A percentile compares a stretch with the other conserved stretches of the same genome.
Conservation (phyloP, 53 echinoderm and acorn worm genomes). For the Temnopleurus reevesii region DNA sequence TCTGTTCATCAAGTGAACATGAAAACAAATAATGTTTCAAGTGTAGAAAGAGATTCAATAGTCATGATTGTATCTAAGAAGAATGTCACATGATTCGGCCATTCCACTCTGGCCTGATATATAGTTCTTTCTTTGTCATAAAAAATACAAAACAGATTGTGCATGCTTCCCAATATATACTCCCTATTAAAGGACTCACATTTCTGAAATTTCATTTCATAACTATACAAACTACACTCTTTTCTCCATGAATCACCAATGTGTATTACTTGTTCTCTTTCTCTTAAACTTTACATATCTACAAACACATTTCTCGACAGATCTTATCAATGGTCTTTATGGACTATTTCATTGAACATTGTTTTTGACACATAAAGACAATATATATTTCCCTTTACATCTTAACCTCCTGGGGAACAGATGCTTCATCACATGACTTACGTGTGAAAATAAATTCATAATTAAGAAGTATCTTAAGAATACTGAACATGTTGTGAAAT, state of each 20-base stretch:
- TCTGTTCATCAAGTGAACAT: slow-evolving; percentile 4
- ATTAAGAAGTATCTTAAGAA: no score
- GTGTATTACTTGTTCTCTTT: not conserved
- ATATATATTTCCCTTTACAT: not conserved
- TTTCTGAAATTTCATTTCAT: slow-evolving; percentile 3
- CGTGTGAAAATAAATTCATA: no score
- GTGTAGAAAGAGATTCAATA: not conserved
- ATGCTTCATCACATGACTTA: no score
- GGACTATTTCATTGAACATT: not conserved
- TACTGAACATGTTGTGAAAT: no score
- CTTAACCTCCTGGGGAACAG: no score
- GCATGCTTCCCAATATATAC: slow-evolving; percentile 43
- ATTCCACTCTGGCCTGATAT: not conserved
- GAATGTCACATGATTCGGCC: slow-evolving; percentile 19
- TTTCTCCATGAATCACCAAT: not conserved
- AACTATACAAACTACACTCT: slow-evolving; percentile 15
- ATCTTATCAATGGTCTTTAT: not conserved
- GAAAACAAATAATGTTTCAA: slow-evolving; percentile 15
- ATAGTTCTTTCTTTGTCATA: slow-evolving; percentile 7
- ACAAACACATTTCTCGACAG: slow-evolving; percentile 17
- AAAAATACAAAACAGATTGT: slow-evolving; percentile 29
- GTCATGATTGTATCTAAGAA: slow-evolving; percentile 4
- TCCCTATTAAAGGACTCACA: not conserved
- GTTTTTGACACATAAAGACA: not conserved
- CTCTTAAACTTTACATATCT: slow-evolving; percentile 22